These are phyloP conservation scores for Linnaemya tessellans DNA, from an alignment of 2,888 invertebrate species.

Conservation along the genomic window DNA sequence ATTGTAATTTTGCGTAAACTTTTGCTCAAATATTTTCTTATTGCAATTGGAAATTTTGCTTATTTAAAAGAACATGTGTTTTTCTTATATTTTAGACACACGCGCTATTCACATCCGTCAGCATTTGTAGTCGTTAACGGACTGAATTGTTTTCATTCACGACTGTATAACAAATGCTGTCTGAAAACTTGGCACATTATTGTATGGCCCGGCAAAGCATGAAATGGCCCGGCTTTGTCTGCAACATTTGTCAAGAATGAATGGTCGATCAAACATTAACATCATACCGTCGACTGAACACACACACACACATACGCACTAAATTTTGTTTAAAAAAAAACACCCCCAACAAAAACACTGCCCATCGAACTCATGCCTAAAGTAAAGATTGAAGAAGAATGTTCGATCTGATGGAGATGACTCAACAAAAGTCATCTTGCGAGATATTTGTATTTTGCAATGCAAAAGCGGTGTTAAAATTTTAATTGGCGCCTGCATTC, in stretches of 20 bases:
- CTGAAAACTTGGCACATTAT: constrained; percentile 52
- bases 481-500: constrained; percentile 62
- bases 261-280: constrained; percentile 34
- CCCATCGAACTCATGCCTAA: constrained; percentile 24
- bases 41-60: constrained; percentile 17
- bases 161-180: constrained; percentile 63
- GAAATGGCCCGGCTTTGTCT: constrained; percentile 45
- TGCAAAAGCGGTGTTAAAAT: neutral
- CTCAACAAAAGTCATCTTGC: constrained; percentile 39
- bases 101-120: constrained; percentile 77
- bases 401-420: constrained; percentile 27
- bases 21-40: constrained; percentile 33
- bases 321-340: neutral
- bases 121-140: constrained; percentile 77
- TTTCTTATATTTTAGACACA: constrained; percentile 55
- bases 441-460: constrained; percentile 62
- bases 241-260: constrained; percentile 30
- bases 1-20: constrained; percentile 17
- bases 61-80: constrained; percentile 63
- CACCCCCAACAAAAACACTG: constrained; percentile 9
- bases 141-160: constrained; percentile 73
- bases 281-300: constrained; percentile 10
- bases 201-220: constrained; percentile 33
- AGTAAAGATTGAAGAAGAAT: neutral
- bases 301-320: neutral